Evolutionary conservation across 2,797 vertebrate genomes (phyloP), one percentile per base, ranked within the genome.

Genomic region (Brotula barbata): DNA sequence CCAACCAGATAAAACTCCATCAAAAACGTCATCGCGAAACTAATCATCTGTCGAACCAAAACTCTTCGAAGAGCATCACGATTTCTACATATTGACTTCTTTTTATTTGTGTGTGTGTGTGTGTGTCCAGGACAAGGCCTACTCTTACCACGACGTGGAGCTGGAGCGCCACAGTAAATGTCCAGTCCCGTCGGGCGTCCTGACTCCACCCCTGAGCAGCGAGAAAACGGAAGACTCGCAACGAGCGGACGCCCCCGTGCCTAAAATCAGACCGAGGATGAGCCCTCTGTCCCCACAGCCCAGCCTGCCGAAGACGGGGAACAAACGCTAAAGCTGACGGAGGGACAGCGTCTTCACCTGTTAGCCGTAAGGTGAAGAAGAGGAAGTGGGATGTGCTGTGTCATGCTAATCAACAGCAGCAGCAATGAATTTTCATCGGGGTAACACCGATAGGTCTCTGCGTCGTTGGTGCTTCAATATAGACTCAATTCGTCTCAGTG

Each of bases 121-220:
- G 11, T 58, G 16, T 63, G 23, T 42, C 42, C 78, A 99, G 97
- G 95, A 93, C 28, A 94, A 91, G 89, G 94, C 92, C 58, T 86
- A 91, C 84, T 88, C 90, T 3, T 95, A 94, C 84, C 91, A 91
- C 87, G 91, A 90, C 37, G 81, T 73, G 56, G 86, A 95, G 50
- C 72, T 93, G 69, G 90, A 95, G 65, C 82, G 85, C 48, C 92
- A 84, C 19, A 83, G 88, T 71, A 85, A 63, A 73, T 94, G 93
- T 57, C 90, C 93, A 4, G 80, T 95, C 15, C 95, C 95, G 1
- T 88, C 85, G 0, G 94, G 95, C 7, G 87, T 98, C 44, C 91
- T 99, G 72, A 98, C 97, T 15, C 96, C 96, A 0, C 97, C 97
- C 0, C 93, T 92, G 17, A 99, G 96, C 85, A 93, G 90, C 28